These are phyloP conservation scores for Mareca penelope DNA, from an alignment of 2,797 vertebrate genomes.

Conservation along the genomic window DNA sequence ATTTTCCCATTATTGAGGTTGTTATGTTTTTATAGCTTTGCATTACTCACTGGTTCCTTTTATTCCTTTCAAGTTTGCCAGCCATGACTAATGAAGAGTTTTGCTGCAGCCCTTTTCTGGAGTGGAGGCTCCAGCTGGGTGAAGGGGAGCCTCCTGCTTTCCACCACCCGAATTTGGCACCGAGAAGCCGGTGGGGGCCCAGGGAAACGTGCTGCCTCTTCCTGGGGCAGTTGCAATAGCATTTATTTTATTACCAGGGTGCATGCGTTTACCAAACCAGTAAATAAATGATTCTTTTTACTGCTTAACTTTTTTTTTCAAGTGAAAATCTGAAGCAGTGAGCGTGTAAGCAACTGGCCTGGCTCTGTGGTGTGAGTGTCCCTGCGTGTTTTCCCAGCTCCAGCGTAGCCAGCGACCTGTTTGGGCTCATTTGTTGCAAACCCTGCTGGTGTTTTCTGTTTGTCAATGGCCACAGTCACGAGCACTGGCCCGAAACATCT, in stretches of 20 bases:
- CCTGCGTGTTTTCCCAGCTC: background rate
- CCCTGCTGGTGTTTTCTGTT: rapidly evolving
- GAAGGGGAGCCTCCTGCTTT: background rate
- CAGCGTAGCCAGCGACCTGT: background rate
- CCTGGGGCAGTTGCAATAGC: background rate
- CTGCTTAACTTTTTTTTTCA: background rate
- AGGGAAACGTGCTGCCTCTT: background rate
- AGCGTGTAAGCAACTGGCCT: background rate
- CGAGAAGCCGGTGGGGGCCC: too few species aligned
- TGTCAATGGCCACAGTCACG: background rate
- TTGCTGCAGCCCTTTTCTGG: background rate
- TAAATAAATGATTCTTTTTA: background rate
- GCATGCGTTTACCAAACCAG: background rate
- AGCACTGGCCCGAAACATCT: background rate
- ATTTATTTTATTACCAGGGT: background rate
- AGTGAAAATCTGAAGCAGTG: background rate
- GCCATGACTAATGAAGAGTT: constrained; percentile 38
- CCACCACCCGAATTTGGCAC: background rate
- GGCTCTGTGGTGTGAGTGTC: background rate
- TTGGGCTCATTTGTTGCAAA: background rate
- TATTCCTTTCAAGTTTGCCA: background rate
- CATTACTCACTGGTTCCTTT: constrained; percentile 21
- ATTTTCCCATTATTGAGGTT: background rate
- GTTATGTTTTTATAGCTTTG: background rate
- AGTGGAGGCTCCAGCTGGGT: background rate